A percentile compares a stretch with the other conserved stretches of the same genome.
phyloP scores from a whole-genome alignment of 2,113 vertebrate species.

The human (Homo sapiens) region DNA sequence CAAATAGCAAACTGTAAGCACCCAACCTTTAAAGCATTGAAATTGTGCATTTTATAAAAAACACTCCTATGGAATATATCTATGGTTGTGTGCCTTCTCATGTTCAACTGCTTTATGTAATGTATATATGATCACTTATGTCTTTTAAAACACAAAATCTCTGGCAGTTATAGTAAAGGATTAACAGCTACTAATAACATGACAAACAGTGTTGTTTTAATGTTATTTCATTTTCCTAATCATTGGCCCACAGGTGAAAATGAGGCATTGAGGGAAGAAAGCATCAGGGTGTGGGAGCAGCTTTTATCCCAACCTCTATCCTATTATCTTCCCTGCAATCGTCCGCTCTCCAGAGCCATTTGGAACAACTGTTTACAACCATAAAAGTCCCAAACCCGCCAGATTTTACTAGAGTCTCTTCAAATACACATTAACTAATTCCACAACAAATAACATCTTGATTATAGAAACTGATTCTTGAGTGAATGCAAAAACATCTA shows the following conservation, averaged over 20 bases:
- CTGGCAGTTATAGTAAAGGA: not conserved
- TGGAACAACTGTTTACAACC: not conserved
- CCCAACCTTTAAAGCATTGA: not conserved
- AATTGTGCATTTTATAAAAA: not conserved
- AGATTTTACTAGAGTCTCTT: not conserved
- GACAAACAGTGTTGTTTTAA: not conserved
- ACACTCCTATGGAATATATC: not conserved
- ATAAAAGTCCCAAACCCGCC: not conserved
- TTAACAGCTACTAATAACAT: not conserved
- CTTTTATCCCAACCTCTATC: not conserved
- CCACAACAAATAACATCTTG: not conserved
- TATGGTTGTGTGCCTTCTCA: not conserved
- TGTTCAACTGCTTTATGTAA: not conserved
- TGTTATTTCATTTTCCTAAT: not conserved
- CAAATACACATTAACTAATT: not conserved
- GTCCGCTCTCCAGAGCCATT: not conserved
- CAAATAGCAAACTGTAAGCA: not conserved
- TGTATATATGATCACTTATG: not conserved
- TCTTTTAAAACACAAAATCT: not conserved
- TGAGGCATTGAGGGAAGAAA: not conserved
- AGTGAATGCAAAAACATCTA: not conserved
- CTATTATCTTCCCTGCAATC: not conserved
- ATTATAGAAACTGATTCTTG: constrained; percentile 17
- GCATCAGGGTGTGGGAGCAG: not conserved
- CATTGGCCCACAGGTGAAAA: not conserved